Percentiles rank a stretch among this genome's conserved stretches.
Evolutionary conservation across 30 jellyfish, hydroid and myxozoan genomes (phyloP).

Genomic region (Hydractinia echinata): DNA sequence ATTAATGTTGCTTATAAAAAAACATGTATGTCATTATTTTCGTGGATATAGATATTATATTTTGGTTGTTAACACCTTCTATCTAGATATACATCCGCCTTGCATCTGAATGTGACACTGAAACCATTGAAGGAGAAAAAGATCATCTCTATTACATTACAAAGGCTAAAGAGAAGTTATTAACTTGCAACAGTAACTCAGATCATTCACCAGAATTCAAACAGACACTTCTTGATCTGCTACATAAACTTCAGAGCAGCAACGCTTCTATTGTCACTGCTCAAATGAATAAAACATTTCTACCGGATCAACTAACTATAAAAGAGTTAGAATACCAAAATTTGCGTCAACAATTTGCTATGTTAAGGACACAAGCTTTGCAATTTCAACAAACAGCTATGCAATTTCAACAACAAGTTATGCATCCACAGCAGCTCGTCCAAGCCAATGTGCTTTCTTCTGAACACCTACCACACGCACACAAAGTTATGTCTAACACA

Average conservation of each 20-base stretch:
- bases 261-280: too few relatives aligned
- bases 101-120: conserved; percentile 22
- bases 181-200: conserved; percentile 16
- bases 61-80: neutral
- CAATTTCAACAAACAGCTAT: too few relatives aligned
- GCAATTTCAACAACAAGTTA: conserved; percentile 22
- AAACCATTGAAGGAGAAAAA: conserved; percentile 35
- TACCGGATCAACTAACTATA: conserved; percentile 69
- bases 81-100: conserved; percentile 29
- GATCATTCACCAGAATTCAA: conserved; percentile 37
- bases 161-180: conserved; percentile 28
- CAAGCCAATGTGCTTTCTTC: neutral
- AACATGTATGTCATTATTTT: too few relatives aligned
- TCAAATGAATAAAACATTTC: too few relatives aligned
- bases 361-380: conserved; percentile 29
- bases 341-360: conserved; percentile 25
- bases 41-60: too few relatives aligned
- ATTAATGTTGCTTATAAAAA: too few relatives aligned
- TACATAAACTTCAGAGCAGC: neutral
- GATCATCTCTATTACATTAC: conserved; percentile 28
- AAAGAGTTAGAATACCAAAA: conserved; percentile 47
- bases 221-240: conserved; percentile 14
- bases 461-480: conserved; percentile 8
- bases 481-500: neutral
- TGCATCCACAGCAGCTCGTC: neutral